Percentiles rank a stretch among this genome's conserved stretches.
Conservation (phyloP, 2,888 invertebrate genomes). For the Cephus spinipes region DNA sequence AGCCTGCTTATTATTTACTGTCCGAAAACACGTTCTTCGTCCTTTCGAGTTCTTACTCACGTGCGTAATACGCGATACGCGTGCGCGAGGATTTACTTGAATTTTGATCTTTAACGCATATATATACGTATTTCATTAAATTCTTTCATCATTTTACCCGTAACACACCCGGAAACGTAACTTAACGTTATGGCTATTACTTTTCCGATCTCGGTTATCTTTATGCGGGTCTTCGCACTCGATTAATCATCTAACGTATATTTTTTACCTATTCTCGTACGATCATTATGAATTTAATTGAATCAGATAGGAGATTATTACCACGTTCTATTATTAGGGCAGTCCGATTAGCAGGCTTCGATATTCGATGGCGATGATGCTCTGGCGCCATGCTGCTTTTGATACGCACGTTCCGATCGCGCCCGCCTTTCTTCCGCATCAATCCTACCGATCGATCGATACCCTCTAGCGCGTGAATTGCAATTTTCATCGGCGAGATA, state of each 20-base stretch:
- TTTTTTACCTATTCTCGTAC: neutral
- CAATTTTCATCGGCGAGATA: neutral
- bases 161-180: neutral
- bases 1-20: conserved; percentile 45
- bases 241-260: conserved; percentile 1
- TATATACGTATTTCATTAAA: neutral
- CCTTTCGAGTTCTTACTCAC: neutral
- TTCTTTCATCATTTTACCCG: neutral
- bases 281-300: conserved; percentile 9
- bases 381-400: neutral
- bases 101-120: neutral
- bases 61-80: neutral
- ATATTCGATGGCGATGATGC: neutral
- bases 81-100: neutral
- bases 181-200: neutral
- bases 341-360: neutral
- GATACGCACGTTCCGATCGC: neutral
- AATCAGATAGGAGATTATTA: neutral
- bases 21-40: neutral
- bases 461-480: neutral
- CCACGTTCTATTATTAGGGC: neutral
- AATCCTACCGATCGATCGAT: neutral
- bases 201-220: conserved; percentile 4
- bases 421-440: neutral
- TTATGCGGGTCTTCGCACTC: conserved; percentile 12